Evolutionary conservation across 2,113 vertebrate species (phyloP), one percentile per base, ranked within the genome.

Genomic region (Alethe diademata): DNA sequence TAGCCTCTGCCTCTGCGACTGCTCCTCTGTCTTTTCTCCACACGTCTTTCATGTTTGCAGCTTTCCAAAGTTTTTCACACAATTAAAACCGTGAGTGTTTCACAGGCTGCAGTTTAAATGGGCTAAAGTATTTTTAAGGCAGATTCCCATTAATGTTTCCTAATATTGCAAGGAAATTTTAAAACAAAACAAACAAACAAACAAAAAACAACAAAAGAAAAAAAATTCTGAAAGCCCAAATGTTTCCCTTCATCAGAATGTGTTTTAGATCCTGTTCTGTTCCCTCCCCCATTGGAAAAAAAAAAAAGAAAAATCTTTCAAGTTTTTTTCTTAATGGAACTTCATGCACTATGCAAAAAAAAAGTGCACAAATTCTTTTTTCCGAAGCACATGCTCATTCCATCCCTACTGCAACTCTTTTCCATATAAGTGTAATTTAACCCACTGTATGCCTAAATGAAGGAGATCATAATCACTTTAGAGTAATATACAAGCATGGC

Each of bases 401-500:
- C 17, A 90, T 2, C 14, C 8, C 26, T 17, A n/a, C 1, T 67
- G 23, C 22, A 47, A 57, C 18, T 42, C 19, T 28, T 61, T 36
- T 64, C 23, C 36, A 48, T 42, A 0, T 19, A 81, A 62, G 51
- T 40, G 29, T 14, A 35, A 31, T 10, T 79, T 72, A 69, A 85
- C 14, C 19, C 43, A 43, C 36, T 45, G 2, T 4, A 43, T 10
- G 14, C 40, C 35, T 38, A 78, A 78, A 22, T 5, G 6, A 50
- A 78, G 40, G 22, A 19, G 14, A 6, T 35, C 26, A 38, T 5
- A 8, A 31, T 11, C 38, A 38, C 6, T 47, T 88, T 8, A 38
- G 19, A 45, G 13, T 14, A 50, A 74, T 7, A 54, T 2, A 58
- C 0, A 0, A 53, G 16, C 19, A 12, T 0, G 1, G 11, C 24